A percentile compares a stretch with the other conserved stretches of the same genome.
phyloP scores from a whole-genome alignment of 2,797 vertebrate species.

The Pangasius djambal region DNA sequence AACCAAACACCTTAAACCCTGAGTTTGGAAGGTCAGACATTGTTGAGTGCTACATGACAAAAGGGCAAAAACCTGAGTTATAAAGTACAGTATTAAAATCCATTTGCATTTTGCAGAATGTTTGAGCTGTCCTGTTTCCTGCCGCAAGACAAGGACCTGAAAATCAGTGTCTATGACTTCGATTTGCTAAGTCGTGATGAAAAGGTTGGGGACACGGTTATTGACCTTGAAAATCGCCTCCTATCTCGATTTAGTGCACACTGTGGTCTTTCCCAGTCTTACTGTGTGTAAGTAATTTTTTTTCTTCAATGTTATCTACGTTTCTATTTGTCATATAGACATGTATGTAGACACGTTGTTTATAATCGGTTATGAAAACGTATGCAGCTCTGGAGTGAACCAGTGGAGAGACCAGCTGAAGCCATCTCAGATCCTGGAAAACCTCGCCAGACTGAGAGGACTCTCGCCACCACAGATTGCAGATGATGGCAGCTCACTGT shows the following conservation, averaged over 20 bases:
- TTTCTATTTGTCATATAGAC: background rate
- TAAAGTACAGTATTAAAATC: background rate
- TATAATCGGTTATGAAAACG: background rate
- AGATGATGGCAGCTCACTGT: constrained; percentile 84
- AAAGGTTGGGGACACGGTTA: constrained; percentile 95
- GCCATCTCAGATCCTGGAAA: constrained; percentile 89
- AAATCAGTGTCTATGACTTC: constrained; percentile 92
- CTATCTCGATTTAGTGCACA: constrained; percentile 92
- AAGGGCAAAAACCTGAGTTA: background rate
- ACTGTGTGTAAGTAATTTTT: constrained; percentile 82
- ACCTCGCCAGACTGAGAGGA: constrained; percentile 87
- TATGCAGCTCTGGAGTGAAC: constrained; percentile 88
- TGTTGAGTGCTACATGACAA: background rate
- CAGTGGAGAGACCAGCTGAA: constrained; percentile 93
- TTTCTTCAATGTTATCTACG: background rate
- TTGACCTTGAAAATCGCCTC: constrained; percentile 96
- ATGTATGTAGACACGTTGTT: background rate
- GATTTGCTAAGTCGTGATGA: constrained; percentile 91
- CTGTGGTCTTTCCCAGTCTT: constrained; percentile 91
- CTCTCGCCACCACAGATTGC: constrained; percentile 81
- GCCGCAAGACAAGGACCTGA: constrained; percentile 97
- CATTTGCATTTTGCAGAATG: constrained; percentile 78
- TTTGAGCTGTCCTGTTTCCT: constrained; percentile 94
- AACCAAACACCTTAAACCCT: constrained; percentile 90
- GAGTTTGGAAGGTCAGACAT: constrained; percentile 92